A percentile compares a stretch with the other conserved stretches of the same genome.
Evolutionary conservation across 37 sponge, comb jelly and placozoan genomes (phyloP).

Genomic region (Spongilla lacustris): DNA sequence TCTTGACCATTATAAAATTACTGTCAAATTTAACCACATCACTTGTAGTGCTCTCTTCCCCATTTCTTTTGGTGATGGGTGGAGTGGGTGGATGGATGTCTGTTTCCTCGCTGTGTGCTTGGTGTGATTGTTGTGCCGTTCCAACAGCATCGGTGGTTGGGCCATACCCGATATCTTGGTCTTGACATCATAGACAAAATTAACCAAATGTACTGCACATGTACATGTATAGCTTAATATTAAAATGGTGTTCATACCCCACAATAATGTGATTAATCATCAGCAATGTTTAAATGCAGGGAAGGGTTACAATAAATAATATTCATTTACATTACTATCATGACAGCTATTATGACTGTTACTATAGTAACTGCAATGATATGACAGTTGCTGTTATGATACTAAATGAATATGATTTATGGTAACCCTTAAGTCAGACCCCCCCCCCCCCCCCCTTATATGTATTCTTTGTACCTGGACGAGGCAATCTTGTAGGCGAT

Average conservation of each 20-base stretch:
- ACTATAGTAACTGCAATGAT: no score
- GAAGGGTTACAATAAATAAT: no score
- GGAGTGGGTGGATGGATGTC: conserved; percentile 64
- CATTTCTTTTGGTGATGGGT: conserved; percentile 31
- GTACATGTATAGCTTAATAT: no score
- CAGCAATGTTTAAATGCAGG: no score
- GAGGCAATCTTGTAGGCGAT: background rate
- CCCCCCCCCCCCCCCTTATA: no score
- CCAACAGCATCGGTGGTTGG: conserved; percentile 5
- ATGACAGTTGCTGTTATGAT: no score
- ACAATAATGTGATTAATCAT: no score
- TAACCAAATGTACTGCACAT: background rate
- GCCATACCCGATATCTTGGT: conserved; percentile 62
- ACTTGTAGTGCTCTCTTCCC: background rate
- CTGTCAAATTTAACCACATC: conserved; percentile 41
- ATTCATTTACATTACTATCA: no score
- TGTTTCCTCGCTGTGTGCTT: background rate
- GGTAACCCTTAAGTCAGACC: no score
- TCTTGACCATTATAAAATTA: conserved; percentile 65
- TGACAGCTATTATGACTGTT: no score
- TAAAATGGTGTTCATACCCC: no score
- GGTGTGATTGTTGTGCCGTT: background rate
- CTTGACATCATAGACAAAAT: background rate
- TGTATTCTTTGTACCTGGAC: background rate
- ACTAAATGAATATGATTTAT: no score